Evolutionary conservation across 2,113 vertebrate genomes (phyloP).

Genomic region (Polypterus bichir): DNA sequence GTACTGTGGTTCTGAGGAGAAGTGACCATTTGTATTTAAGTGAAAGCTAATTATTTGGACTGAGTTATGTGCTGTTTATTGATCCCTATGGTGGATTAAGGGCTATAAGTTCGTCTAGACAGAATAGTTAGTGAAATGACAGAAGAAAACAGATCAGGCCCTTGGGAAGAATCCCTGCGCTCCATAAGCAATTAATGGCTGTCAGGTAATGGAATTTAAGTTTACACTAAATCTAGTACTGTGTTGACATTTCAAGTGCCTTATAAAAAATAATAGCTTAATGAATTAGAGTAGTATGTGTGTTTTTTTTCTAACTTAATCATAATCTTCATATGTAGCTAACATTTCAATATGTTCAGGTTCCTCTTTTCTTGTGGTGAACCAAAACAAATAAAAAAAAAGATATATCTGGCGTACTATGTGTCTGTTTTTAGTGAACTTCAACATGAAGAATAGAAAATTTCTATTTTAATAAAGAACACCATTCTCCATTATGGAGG

Average conservation of each 20-base stretch:
- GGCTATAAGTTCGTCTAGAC: conserved; percentile 99
- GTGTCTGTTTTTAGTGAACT: conserved; percentile 36
- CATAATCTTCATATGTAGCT: conserved; percentile 1
- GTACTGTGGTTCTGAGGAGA: conserved; percentile 78
- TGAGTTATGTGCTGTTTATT: conserved; percentile 99
- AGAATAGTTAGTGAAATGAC: conserved; percentile 99
- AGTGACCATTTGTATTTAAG: conserved; percentile 94
- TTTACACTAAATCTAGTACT: conserved; percentile 97
- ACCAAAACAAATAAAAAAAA: conserved; percentile 44
- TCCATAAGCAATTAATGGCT: conserved; percentile 98
- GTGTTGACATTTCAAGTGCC: conserved; percentile 95
- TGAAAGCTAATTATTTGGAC: conserved; percentile 99
- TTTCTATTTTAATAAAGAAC: conserved; percentile 51
- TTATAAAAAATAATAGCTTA: conserved; percentile 96
- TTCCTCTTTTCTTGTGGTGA: conserved; percentile 34
- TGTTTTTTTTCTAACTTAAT: conserved; percentile 23
- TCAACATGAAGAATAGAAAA: conserved; percentile 49
- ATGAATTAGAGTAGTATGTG: conserved; percentile 58
- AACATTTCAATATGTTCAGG: conserved; percentile 10
- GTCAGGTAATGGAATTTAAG: conserved; percentile 99
- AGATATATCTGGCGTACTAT: conserved; percentile 33
- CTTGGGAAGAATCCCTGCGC: conserved; percentile 76
- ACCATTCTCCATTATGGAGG: conserved; percentile 54
- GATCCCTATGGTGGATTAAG: conserved; percentile 99
- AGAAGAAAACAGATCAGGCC: conserved; percentile 92